These are phyloP conservation scores for Drosophila ohnishii DNA, from an alignment of 1,140 invertebrate genomes.

Conservation along the genomic window DNA sequence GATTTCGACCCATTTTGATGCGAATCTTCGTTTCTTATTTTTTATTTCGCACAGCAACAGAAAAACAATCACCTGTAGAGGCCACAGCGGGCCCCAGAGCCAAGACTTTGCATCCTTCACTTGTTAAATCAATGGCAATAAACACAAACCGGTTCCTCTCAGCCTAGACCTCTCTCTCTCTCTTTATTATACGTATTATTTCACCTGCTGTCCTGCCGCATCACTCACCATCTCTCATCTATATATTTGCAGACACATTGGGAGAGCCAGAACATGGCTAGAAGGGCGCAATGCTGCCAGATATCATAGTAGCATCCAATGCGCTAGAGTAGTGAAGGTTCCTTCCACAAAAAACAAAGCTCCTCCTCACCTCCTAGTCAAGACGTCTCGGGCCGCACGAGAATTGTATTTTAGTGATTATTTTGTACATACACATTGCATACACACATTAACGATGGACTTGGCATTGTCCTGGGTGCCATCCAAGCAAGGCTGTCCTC, in stretches of 20 bases:
- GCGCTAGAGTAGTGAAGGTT: conserved; percentile 56
- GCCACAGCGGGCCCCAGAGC: conserved; percentile 15
- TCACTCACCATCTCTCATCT: conserved; percentile 74
- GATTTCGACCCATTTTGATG: conserved; percentile 38
- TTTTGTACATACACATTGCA: conserved; percentile 62
- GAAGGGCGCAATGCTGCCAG: conserved; percentile 79
- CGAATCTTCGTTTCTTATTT: conserved; percentile 39
- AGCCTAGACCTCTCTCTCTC: conserved; percentile 11
- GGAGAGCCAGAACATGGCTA: conserved; percentile 68
- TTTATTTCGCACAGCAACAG: conserved; percentile 65
- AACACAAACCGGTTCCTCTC: conserved; percentile 26
- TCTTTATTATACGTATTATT: conserved; percentile 17
- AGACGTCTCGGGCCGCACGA: conserved; percentile 59
- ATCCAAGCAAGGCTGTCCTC: conserved; percentile 37
- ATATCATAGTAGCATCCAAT: conserved; percentile 74
- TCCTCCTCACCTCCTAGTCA: conserved; percentile 67
- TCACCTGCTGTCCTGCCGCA: conserved; percentile 30
- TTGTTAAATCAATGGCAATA: conserved; percentile 49
- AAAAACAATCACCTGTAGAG: conserved; percentile 62
- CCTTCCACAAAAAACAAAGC: conserved; percentile 68
- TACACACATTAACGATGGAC: conserved; percentile 34
- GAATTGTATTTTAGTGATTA: conserved; percentile 71
- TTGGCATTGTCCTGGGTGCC: neutral
- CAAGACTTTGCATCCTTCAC: conserved; percentile 35
- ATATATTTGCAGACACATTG: conserved; percentile 81